These are phyloP conservation scores for Kryphioiulus occultus DNA, from an alignment of 2,888 invertebrate genomes.

Conservation along the genomic window DNA sequence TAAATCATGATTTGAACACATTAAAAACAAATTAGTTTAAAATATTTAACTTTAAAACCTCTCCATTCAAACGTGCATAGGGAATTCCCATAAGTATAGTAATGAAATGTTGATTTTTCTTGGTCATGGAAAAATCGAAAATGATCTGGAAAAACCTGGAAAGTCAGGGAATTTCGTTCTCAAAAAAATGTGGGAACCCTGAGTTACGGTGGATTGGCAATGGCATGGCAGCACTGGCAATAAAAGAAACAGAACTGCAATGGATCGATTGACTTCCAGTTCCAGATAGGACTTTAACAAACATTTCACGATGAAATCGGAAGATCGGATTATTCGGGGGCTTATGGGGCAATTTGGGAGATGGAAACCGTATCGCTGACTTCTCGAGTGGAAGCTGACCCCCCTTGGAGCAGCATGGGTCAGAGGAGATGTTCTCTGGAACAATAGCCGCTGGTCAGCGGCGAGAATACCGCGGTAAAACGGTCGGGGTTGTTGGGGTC, in stretches of 20 bases:
- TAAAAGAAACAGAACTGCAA: neutral
- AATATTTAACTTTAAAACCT: too few relatives aligned
- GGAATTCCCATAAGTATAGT: too few relatives aligned
- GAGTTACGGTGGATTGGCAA: too few relatives aligned
- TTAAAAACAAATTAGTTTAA: too few relatives aligned
- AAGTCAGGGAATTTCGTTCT: too few relatives aligned
- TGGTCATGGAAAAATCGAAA: too few relatives aligned
- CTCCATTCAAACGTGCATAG: too few relatives aligned
- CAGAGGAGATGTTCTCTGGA: neutral
- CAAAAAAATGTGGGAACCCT: too few relatives aligned
- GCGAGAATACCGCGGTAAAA: neutral
- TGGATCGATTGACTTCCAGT: slow-evolving; percentile 15
- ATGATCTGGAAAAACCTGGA: too few relatives aligned
- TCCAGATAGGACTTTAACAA: neutral
- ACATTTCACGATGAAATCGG: slow-evolving; percentile 31
- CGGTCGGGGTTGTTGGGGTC: neutral
- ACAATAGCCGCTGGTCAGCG: neutral
- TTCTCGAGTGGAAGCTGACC: slow-evolving; percentile 1
- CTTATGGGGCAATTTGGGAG: slow-evolving; percentile 1
- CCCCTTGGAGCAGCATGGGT: neutral
- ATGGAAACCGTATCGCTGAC: neutral
- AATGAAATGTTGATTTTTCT: too few relatives aligned
- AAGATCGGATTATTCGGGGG: slow-evolving; percentile 1
- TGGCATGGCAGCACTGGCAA: neutral
- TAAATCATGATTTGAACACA: too few relatives aligned